Evolutionary conservation across 1,140 invertebrate genomes (phyloP), one percentile per base, ranked within the genome.

Genomic region (Cydia strobilella): DNA sequence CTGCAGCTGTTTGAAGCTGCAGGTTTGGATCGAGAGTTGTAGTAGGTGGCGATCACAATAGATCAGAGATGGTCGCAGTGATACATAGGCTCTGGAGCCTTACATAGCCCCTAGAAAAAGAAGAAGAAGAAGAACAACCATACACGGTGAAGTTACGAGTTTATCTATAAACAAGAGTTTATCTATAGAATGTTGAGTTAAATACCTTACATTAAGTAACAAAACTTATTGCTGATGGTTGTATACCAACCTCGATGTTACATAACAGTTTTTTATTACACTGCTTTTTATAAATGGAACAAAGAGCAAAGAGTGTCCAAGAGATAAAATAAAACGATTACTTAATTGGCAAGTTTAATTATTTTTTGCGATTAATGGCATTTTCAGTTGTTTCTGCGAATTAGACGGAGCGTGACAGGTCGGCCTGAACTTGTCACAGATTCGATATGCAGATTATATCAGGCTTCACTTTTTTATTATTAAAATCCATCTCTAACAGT

Each of bases 401-500:
- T n/a, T 18, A 1, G 62, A 9, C 25, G n/a, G 15, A 66, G 25
- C 63, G 63, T 66, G 63, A 66, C 63, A 66, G 63, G 25, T 66
- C 63, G 23, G 15, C 1, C 27, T n/a, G 63, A 31, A 31, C 63
- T 66, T 66, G 23, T 31, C 63, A 66, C 63, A 35, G 63, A 66
- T 66, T 66, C 25, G 63, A 66, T 31, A 66, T 66, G 63, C 63
- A 66, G n/a, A 66, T 66, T 66, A 66, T 27, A 31, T 31, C 20
- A 66, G 27, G 27, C 27, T 31, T 35, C 31, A 66, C 15, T 66
- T 66, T 66, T 65, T 66, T 31, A 12, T 18, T 18, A 18, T 31
- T 5, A 31, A 31, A 31, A 6, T 31, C 5, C 3, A 31, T 31
- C 31, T 4, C 1, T 7, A n/a, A 5, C n/a, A 18, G n/a, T 54